Evolutionary conservation across 2,797 vertebrate species (phyloP), one percentile per base, ranked within the genome.

Genomic region (Pipistrellus pipistrellus): DNA sequence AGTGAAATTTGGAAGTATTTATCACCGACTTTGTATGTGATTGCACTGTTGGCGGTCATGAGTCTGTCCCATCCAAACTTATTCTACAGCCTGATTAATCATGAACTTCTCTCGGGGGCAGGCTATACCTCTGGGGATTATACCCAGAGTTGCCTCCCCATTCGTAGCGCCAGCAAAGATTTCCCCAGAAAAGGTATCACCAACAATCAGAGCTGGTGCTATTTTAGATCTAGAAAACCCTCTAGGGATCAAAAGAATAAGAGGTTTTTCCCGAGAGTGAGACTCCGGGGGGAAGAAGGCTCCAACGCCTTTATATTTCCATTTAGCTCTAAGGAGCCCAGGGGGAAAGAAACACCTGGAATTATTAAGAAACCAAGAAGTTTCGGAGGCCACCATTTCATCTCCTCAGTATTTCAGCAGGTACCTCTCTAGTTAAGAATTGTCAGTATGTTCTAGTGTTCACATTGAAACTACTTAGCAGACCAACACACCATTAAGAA

Each of bases 181-280:
- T 87, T 75, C 14, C 20, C 35, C 25, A n/a, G 44, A 87, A 88
- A 86, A 25, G 62, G 10, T 25, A 87, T 20, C 21, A 23, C 35
- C 35, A 69, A n/a, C 3, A 27, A 48, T 59, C 6, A 51, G 57
- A 82, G 44, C 6, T 75, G 12, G 27, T 90, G 30, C 68, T 90
- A 20, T 92, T 94, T 92, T 17, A 80, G 59, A 53, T 76, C n/a
- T 51, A 86, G n/a, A 93, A 55, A 88, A 68, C 27, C 10, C 69
- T 77, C 21, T 9, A 3, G 27, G 77, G 35, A 88, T 13, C 35
- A 66, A 77, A 78, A 80, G 57, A 91, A 64, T 81, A 90, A 72
- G 51, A 75, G 20, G 2, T 51, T 90, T 88, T 71, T 71, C 72
- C 81, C 81, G 87, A 77, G 46, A 81, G 48, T 87, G 30, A 68